Base-by-base conservation (phyloP, 2,113 vertebrate genomes). In the Amia ocellicauda region DNA sequence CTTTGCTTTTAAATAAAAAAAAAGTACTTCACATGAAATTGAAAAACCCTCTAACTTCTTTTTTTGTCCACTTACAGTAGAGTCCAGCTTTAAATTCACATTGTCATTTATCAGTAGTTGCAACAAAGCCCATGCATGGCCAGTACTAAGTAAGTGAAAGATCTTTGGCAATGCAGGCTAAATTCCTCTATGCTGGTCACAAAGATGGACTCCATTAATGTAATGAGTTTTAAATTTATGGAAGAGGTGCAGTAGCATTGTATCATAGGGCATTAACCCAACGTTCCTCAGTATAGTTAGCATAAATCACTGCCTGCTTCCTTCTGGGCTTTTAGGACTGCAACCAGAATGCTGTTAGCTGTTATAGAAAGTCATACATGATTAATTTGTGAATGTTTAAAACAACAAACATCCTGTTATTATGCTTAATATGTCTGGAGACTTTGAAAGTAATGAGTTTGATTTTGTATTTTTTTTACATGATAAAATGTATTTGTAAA, bases 181-280 rank as follows among this genome's bases (percentile, higher is more conserved):
- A 23, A 43, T 52, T 40, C 36, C 49, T n/a, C 23, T 27, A 22
- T 20, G 49, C 47, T 52, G 26, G 23, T 27, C 50, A 41, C 58
- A 23, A 20, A 67, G 51, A 41, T 65, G 69, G 69, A 75, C 68
- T 75, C 71, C 76, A 75, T 78, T 78, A 78, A 65, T 66, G 71
- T 78, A 78, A 78, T 78, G 76, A 78, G 66, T 74, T 78, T 70
- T 74, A 78, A 74, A 78, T 75, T 76, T 78, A 78, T 78, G 76
- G 71, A 67, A 59, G 67, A 61, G 45, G 63, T 67, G 57, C 58
- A 47, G 68, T 45, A 42, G 72, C 58, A 66, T 68, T 62, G 70
- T 73, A 69, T 60, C 24, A 49, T 24, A 41, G 66, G 67, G 63
- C 58, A 65, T 60, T 56, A 70, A 70, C 64, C 64, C 27, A 58